Evolutionary conservation across 2,113 vertebrate genomes (phyloP).

Genomic region (Dipodomys spectabilis): DNA sequence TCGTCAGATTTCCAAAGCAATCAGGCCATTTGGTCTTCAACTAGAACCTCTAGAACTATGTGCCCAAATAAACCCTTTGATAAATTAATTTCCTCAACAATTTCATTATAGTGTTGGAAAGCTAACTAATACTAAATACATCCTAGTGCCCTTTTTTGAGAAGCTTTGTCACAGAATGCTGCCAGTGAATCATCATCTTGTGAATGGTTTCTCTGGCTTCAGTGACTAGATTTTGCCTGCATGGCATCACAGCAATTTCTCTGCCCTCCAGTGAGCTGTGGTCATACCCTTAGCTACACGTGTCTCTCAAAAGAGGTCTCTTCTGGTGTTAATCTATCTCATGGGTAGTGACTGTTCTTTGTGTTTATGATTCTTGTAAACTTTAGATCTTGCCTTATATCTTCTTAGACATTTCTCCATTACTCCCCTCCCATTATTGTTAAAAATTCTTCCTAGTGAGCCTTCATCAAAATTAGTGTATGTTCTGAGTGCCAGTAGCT

Average conservation of each 20-base stretch:
- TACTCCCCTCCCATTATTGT: background rate
- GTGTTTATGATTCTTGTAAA: background rate
- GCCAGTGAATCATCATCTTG: background rate
- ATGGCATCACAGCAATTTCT: background rate
- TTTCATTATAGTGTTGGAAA: background rate
- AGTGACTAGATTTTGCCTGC: background rate
- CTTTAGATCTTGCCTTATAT: background rate
- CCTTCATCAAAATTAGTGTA: slow-evolving; percentile 13
- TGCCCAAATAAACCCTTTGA: background rate
- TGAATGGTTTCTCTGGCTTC: background rate
- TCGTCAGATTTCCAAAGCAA: background rate
- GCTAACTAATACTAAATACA: background rate
- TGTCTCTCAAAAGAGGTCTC: background rate
- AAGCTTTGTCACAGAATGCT: background rate
- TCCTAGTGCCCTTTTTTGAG: background rate
- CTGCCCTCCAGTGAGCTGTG: background rate
- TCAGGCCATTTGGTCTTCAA: background rate
- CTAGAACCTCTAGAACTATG: background rate
- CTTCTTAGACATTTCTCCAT: background rate
- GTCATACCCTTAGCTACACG: background rate
- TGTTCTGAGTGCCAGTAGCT: background rate
- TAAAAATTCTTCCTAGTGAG: slow-evolving; percentile 1
- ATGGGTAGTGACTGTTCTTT: background rate
- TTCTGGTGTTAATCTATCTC: background rate
- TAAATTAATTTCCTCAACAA: background rate